phyloP scores from a whole-genome alignment of 2,888 invertebrate species.

The Xestia sexstrigata region DNA sequence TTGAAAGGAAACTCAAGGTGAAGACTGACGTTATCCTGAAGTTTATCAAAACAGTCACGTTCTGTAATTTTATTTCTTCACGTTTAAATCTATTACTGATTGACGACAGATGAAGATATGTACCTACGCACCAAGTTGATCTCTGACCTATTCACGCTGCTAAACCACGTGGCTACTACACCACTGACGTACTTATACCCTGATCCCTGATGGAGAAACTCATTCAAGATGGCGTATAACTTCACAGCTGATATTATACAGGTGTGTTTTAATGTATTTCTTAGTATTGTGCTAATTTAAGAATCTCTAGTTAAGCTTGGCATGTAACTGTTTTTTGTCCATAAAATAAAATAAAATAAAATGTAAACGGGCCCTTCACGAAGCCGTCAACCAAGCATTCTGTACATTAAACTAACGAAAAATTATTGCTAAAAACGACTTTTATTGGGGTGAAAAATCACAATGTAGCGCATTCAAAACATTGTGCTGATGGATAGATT shows the following conservation, averaged over 20 bases:
- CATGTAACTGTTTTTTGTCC: no score
- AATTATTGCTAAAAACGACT: no score
- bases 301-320: no score
- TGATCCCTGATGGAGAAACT: neutral
- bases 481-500: no score
- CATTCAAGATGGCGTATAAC: slow-evolving; percentile 1
- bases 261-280: no score
- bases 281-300: no score
- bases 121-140: slow-evolving; percentile 42
- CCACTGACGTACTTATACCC: slow-evolving; percentile 30
- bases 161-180: slow-evolving; percentile 22
- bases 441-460: no score
- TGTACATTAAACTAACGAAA: no score
- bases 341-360: no score
- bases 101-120: slow-evolving; percentile 44
- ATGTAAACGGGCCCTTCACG: no score
- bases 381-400: no score
- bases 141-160: slow-evolving; percentile 28
- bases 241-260: neutral
- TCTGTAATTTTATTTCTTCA: slow-evolving; percentile 12
- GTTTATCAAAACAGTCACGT: slow-evolving; percentile 38
- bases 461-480: no score
- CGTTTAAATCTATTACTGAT: slow-evolving; percentile 29
- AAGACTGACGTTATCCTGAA: slow-evolving; percentile 22
- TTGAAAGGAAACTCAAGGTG: slow-evolving; percentile 29